Evolutionary conservation across 1,140 invertebrate species (phyloP).

Genomic region (Scylla paramamosain): DNA sequence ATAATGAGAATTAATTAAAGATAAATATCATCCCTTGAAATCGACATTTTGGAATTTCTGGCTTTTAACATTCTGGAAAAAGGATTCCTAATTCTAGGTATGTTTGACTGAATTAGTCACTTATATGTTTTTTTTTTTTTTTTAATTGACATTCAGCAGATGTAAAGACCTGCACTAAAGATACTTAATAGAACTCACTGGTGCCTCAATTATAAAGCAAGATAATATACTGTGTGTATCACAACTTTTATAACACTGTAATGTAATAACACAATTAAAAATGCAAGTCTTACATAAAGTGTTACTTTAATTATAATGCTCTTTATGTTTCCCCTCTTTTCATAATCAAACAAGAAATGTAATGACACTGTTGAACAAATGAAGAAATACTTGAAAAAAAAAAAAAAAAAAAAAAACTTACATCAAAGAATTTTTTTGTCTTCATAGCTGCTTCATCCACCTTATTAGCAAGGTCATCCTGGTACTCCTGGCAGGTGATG

Average conservation of each 20-base stretch:
- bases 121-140: too few relatives aligned
- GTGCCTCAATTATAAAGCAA: background rate
- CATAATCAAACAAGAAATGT: background rate
- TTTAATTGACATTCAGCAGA: too few relatives aligned
- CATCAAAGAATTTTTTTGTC: slow-evolving; percentile 88
- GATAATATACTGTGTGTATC: background rate
- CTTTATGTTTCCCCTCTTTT: background rate
- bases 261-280: background rate
- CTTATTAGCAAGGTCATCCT: slow-evolving; percentile 88
- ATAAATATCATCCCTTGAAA: too few relatives aligned
- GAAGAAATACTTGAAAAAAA: background rate
- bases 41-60: too few relatives aligned
- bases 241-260: background rate
- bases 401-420: slow-evolving; percentile 78
- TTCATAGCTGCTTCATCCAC: slow-evolving; percentile 86
- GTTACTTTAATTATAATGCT: background rate
- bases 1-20: too few relatives aligned
- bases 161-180: too few relatives aligned
- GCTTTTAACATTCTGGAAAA: too few relatives aligned
- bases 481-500: slow-evolving; percentile 92
- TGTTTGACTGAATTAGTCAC: too few relatives aligned
- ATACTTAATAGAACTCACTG: too few relatives aligned
- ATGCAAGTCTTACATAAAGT: too few relatives aligned
- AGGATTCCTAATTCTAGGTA: too few relatives aligned
- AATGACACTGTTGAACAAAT: background rate